Evolutionary conservation across 2,113 vertebrate species (phyloP), one percentile per base, ranked within the genome.

Genomic region (Origma solitaria): DNA sequence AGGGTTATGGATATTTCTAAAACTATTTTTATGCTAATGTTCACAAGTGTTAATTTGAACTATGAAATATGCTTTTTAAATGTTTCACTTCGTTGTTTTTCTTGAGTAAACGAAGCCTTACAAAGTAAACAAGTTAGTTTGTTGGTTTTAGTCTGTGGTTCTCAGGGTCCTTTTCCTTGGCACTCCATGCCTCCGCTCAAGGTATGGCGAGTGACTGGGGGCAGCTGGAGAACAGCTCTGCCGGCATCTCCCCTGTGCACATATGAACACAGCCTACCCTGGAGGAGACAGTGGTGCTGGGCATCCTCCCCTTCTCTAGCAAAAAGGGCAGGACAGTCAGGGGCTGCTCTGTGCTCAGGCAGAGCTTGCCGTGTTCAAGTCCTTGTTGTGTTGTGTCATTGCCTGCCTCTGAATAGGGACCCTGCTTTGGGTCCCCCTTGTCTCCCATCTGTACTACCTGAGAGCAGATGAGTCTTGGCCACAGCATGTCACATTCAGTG

Each of bases 141-240:
- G 44, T 51, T 82, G 54, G 40, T 49, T 69, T 64, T 57, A 50
- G 30, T 81, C 40, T 38, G 35, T 78, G 53, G 31, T 85, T 95
- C 18, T 64, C 18, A 4, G 60, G 15, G 10, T 78, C 27, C 27
- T 66, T 81, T 81, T 76, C 42, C 60, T 53, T 91, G 86, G 24
- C 33, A 3, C 30, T 70, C 37, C 8, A 11, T 65, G 58, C 54
- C 45, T 73, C 8, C 15, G n/a, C 13, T 65, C 58, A 88, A 77
- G 54, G 76, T 22, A 13, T 13, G 40, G 68, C 12, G 53, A 51
- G 66, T 64, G 91, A 82, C 53, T 61, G 12, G 27, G 0, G 12
- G 62, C 83, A 90, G 91, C 91, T 88, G 89, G 88, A 65, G 60
- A 40, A 8, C 11, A 53, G 86, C 72, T 81, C 64, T 95, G 89